A percentile compares a stretch with the other conserved stretches of the same genome.
Conservation (phyloP, 37 sponge, comb jelly and placozoan species). For the Hormiphora californensis region DNA sequence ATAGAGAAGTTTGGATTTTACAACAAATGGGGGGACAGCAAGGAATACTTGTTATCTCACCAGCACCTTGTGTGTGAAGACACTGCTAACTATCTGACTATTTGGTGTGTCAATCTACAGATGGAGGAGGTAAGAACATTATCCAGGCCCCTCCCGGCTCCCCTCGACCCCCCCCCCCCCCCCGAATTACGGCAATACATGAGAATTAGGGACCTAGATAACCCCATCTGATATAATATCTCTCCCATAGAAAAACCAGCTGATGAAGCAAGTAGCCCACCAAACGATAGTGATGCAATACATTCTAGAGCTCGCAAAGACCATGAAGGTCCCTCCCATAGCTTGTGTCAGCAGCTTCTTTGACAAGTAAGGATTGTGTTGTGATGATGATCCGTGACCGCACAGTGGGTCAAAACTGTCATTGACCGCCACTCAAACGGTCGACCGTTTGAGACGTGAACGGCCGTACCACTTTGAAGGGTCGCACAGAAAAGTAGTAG, state of each 20-base stretch:
- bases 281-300: conserved; percentile 96
- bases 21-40: conserved; percentile 61
- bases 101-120: conserved; percentile 91
- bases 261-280: conserved; percentile 91
- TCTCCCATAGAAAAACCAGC: conserved; percentile 66
- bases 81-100: conserved; percentile 82
- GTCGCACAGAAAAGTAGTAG: no score
- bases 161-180: no score
- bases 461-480: no score
- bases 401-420: no score
- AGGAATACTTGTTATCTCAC: conserved; percentile 73
- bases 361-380: conserved; percentile 57
- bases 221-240: not conserved
- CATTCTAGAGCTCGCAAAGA: conserved; percentile 85
- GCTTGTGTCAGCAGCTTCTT: conserved; percentile 83
- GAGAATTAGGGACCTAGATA: not conserved
- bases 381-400: not conserved
- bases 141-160: no score
- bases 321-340: conserved; percentile 79
- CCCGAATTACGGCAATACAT: not conserved
- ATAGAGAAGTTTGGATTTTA: conserved; percentile 53
- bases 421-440: no score
- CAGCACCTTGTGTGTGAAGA: conserved; percentile 78
- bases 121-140: conserved; percentile 74
- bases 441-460: no score